Percentiles rank a stretch among this genome's conserved stretches.
These are phyloP conservation scores for Stichopus horrens DNA, from an alignment of 53 echinoderm and acorn worm genomes.

Conservation along the genomic window DNA sequence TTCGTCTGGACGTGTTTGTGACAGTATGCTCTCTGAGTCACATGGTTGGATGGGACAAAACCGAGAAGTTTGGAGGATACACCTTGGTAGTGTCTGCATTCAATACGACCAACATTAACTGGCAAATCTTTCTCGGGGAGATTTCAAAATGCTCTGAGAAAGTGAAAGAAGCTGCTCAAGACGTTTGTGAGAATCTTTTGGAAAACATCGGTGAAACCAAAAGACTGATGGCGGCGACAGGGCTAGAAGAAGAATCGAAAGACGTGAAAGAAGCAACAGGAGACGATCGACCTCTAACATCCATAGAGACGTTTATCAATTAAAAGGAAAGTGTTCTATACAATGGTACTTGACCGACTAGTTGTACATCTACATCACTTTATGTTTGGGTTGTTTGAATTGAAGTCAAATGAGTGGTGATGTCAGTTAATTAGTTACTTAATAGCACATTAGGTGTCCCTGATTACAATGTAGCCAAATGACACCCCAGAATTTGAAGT, in stretches of 20 bases:
- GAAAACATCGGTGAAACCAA: neutral
- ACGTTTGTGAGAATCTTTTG: neutral
- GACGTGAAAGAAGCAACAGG: neutral
- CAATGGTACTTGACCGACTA: too few species aligned
- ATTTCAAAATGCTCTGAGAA: slow-evolving; percentile 3
- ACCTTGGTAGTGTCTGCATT: neutral
- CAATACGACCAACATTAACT: neutral
- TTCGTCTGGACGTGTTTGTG: neutral
- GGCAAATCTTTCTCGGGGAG: slow-evolving; percentile 1
- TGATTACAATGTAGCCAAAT: too few species aligned
- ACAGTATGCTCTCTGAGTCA: neutral
- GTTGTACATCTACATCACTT: too few species aligned
- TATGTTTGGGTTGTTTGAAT: too few species aligned
- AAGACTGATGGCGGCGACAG: neutral
- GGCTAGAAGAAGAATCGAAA: neutral
- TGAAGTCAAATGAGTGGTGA: too few species aligned
- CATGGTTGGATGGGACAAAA: neutral
- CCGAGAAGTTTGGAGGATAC: neutral
- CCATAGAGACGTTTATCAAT: too few species aligned
- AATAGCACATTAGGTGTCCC: too few species aligned
- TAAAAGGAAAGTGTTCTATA: too few species aligned
- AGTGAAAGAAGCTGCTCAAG: neutral
- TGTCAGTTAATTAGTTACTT: too few species aligned
- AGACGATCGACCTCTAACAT: too few species aligned
- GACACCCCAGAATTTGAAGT: too few species aligned